Percentiles rank a stretch among this genome's conserved stretches.
Conservation (phyloP, 2,797 vertebrate genomes). For the Todus mexicanus region DNA sequence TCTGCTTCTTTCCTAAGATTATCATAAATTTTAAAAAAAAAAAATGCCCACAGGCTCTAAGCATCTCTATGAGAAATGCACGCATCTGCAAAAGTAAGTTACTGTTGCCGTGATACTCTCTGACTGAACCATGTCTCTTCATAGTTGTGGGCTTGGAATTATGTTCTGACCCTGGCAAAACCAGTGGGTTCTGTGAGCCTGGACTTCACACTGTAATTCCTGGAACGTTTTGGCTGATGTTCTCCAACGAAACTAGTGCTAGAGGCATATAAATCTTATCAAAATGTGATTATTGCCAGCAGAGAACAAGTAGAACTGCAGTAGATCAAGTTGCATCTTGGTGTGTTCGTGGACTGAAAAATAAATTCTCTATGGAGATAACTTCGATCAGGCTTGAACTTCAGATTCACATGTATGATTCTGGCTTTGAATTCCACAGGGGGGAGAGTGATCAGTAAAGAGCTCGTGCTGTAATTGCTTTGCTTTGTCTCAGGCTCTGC, state of each 20-base stretch:
- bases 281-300: not conserved
- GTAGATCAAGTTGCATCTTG: not conserved
- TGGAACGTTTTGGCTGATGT: not conserved
- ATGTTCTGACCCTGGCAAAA: not conserved
- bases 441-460: not conserved
- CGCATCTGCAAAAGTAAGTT: not conserved
- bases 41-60: not conserved
- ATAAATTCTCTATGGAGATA: not conserved
- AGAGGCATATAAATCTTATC: not conserved
- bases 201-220: fast-evolving
- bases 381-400: not conserved
- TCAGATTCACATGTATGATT: not conserved
- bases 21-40: not conserved
- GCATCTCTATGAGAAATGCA: not conserved
- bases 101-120: not conserved
- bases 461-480: not conserved
- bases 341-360: not conserved
- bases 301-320: not conserved
- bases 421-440: not conserved
- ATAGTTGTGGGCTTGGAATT: not conserved
- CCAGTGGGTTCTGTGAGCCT: not conserved
- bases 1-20: not conserved
- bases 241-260: not conserved
- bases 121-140: not conserved
- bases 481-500: not conserved